phyloP scores from a whole-genome alignment of 2,888 invertebrate species.

The Sarcophaga carnaria region DNA sequence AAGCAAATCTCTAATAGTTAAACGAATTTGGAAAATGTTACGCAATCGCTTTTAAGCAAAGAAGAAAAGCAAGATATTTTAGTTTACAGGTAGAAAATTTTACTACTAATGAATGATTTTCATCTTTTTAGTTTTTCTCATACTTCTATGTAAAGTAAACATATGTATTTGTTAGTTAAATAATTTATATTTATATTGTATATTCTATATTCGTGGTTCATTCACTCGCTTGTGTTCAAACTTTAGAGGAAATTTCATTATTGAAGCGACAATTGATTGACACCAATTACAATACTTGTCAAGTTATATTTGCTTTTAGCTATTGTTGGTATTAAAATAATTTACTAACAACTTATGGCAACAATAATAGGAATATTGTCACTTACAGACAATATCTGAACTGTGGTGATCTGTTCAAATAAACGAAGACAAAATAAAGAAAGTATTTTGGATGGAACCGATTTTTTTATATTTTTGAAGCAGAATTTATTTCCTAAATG shows the following conservation, averaged over 20 bases:
- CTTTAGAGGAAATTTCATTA: not conserved
- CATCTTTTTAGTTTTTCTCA: constrained; percentile 15
- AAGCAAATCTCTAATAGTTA: too few species aligned
- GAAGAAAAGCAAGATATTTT: not conserved
- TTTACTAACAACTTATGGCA: too few species aligned
- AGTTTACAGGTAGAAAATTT: not conserved
- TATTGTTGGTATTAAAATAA: constrained; percentile 9
- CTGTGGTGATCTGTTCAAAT: not conserved
- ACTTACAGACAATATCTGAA: constrained; percentile 2
- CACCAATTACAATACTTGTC: constrained; percentile 3
- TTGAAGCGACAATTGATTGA: not conserved
- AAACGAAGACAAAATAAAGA: constrained; percentile 1
- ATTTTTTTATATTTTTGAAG: too few species aligned
- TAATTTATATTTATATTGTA: constrained; percentile 10
- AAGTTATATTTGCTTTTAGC: constrained; percentile 6
- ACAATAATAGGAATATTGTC: not conserved
- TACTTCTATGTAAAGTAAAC: not conserved
- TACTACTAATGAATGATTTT: not conserved
- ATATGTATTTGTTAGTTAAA: not conserved
- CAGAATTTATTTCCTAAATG: too few species aligned
- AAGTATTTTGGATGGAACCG: too few species aligned
- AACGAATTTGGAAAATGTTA: not conserved
- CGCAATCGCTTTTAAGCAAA: not conserved
- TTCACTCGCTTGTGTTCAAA: not conserved
- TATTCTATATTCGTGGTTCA: not conserved